Conservation (phyloP, 2,888 invertebrate genomes). For the Deroplatys truncata region DNA sequence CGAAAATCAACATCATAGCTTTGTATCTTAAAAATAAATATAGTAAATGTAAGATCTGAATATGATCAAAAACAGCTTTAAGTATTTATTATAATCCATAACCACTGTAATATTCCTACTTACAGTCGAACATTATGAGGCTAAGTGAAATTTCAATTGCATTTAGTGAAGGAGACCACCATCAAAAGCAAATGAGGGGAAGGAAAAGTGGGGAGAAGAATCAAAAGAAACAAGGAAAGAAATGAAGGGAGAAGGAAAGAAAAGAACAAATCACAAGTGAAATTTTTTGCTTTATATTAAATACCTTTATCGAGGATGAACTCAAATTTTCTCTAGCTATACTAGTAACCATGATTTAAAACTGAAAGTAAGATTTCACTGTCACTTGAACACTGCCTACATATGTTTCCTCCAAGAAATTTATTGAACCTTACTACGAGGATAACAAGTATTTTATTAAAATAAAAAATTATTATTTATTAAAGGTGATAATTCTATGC, state of each 20-base stretch:
- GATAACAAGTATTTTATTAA: neutral
- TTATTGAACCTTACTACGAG: neutral
- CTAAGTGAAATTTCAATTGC: neutral
- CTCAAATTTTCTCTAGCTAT: neutral
- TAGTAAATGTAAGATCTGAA: neutral
- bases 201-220: too few relatives aligned
- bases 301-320: neutral
- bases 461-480: neutral
- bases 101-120: neutral
- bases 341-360: neutral
- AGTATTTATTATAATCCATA: neutral
- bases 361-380: neutral
- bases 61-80: neutral
- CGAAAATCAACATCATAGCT: neutral
- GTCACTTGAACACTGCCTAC: neutral
- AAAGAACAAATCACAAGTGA: neutral
- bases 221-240: neutral
- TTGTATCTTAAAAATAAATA: neutral
- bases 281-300: neutral
- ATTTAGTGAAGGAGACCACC: neutral
- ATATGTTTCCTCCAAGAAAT: neutral
- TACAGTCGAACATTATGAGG: neutral
- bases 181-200: neutral
- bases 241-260: neutral
- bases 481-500: neutral